Base-by-base conservation (phyloP, 2,888 invertebrate genomes). In the Nezara viridula region DNA sequence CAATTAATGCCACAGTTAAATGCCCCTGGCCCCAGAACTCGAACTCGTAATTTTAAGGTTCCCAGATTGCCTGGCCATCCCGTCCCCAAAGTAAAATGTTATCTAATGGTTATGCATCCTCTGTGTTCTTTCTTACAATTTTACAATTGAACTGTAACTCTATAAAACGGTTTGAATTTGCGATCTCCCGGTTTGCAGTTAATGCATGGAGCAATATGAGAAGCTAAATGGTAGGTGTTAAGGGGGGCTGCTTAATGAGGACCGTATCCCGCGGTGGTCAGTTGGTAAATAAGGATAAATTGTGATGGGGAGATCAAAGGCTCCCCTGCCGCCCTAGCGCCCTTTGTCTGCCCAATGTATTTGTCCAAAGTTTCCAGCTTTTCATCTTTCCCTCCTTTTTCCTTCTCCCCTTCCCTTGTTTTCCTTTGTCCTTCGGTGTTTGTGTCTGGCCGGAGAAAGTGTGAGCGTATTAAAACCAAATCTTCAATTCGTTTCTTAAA, bases 261-360 rank as follows among this genome's bases (percentile, higher is more conserved):
- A 10, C 40, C 21, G 73, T 21, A 12, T 40, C 77, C 27, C 16
- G 44, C 37, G 81, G 81, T 81, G 44, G 81, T 47, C 81, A 40
- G 66, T 47, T n/a, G 81, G 40, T 47, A 81, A 81, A 81, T 81
- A 47, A 81, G 81, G 81, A 81, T 81, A 81, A 81, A 81, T 81
- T 81, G 81, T 44, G 81, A 81, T 81, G 44, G 44, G n/a, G 81
- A 44, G 44, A 44, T 81, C 81, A 81, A 81, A 81, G 81, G 81
- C 44, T 40, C 21, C 77, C 19, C 16, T 10, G 40, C 14, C 81
- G 44, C n/a, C 77, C 44, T 77, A 77, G 44, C 16, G 14, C 19
- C 44, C 81, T 81, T 81, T 81, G 81, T 81, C 81, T 47, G n/a
- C 44, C 24, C 44, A 16, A 40, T 44, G 40, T 44, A 47, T 47